These are phyloP conservation scores for Okamejei kenojei DNA, from an alignment of 2,797 vertebrate species.

Conservation along the genomic window DNA sequence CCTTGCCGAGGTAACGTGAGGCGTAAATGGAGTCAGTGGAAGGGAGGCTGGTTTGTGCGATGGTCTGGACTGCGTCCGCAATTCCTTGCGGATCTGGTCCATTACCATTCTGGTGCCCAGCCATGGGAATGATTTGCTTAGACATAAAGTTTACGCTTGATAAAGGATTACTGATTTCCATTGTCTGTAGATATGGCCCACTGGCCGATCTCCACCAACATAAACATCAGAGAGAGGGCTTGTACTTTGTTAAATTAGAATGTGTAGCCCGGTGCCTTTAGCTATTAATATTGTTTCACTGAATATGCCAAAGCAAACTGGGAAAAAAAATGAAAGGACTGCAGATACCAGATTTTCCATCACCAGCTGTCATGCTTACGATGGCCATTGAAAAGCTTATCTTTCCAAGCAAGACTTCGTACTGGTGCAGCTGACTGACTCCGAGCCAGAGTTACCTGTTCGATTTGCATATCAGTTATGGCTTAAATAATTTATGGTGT, in stretches of 20 bases:
- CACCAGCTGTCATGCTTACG: constrained; percentile 41
- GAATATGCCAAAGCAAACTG: constrained; percentile 41
- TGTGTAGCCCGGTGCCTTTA: not conserved
- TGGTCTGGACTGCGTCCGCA: no score
- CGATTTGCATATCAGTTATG: constrained; percentile 52
- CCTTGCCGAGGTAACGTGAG: no score
- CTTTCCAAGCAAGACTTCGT: constrained; percentile 44
- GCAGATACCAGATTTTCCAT: constrained; percentile 31
- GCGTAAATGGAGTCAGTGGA: no score
- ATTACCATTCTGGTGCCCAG: not conserved
- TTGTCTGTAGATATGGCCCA: not conserved
- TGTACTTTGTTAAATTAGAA: constrained; percentile 10
- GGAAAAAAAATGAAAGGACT: constrained; percentile 40
- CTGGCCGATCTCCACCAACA: not conserved
- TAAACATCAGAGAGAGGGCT: not conserved
- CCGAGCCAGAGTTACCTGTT: constrained; percentile 46
- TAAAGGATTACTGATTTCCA: constrained; percentile 11
- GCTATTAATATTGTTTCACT: constrained; percentile 35
- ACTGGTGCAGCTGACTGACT: constrained; percentile 34
- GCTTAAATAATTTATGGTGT: constrained; percentile 47
- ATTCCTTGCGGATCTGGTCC: not conserved
- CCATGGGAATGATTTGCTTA: not conserved
- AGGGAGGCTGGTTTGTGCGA: no score
- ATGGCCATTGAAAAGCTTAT: constrained; percentile 45
- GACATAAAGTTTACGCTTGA: not conserved